A percentile compares a stretch with the other conserved stretches of the same genome.
These are phyloP conservation scores for Zaprionus kolodkinae DNA, from an alignment of 1,140 invertebrate genomes.

Conservation along the genomic window DNA sequence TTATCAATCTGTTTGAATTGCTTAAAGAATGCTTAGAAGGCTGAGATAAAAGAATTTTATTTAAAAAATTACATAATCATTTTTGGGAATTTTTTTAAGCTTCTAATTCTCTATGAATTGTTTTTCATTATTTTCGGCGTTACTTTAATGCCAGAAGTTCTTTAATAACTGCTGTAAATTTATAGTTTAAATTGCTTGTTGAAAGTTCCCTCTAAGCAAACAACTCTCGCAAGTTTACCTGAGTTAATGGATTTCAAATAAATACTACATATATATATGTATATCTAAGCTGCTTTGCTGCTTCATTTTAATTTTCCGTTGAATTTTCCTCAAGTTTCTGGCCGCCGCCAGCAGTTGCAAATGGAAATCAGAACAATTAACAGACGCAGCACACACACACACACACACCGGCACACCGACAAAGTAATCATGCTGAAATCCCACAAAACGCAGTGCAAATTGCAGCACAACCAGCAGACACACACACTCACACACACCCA, in stretches of 20 bases:
- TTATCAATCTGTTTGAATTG: too few relatives aligned
- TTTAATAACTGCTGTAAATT: neutral
- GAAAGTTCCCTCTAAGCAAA: neutral
- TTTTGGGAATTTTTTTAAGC: too few relatives aligned
- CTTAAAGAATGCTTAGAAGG: neutral
- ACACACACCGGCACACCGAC: neutral
- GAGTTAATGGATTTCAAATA: conserved; percentile 10
- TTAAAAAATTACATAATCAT: too few relatives aligned
- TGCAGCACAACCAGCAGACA: conserved; percentile 26
- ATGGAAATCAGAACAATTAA: conserved; percentile 43
- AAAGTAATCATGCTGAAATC: conserved; percentile 45
- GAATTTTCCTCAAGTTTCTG: conserved; percentile 33
- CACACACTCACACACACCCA: neutral
- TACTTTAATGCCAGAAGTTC: too few relatives aligned
- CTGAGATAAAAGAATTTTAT: too few relatives aligned
- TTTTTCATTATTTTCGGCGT: too few relatives aligned
- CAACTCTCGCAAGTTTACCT: neutral
- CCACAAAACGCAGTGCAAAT: conserved; percentile 45
- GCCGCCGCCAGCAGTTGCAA: conserved; percentile 32
- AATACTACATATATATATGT: neutral
- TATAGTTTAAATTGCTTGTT: neutral
- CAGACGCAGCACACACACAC: conserved; percentile 15
- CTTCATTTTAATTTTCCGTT: conserved; percentile 38
- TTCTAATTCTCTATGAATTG: too few relatives aligned
- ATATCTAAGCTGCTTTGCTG: neutral